These are phyloP conservation scores for Diorhabda elongata DNA, from an alignment of 1,140 invertebrate genomes.

Conservation along the genomic window DNA sequence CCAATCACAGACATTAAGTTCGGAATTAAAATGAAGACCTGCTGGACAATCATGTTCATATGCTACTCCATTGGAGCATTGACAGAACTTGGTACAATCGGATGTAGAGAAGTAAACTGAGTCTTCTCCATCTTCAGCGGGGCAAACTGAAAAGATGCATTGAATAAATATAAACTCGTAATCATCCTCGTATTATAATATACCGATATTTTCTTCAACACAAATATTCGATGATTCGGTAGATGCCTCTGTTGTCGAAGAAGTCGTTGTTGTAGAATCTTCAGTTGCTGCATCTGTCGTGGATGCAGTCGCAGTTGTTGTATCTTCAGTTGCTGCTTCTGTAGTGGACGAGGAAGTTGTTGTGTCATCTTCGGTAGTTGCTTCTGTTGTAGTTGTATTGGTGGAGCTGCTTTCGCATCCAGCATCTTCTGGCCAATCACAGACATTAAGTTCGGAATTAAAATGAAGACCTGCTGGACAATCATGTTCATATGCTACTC, in stretches of 20 bases:
- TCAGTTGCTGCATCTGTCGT: not conserved
- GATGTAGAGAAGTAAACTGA: too few relatives aligned
- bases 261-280: not conserved
- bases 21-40: too few relatives aligned
- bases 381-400: not conserved
- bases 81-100: too few relatives aligned
- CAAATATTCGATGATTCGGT: too few relatives aligned
- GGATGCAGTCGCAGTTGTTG: not conserved
- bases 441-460: conserved; percentile 41
- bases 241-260: not conserved
- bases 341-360: not conserved
- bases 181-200: too few relatives aligned
- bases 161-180: too few relatives aligned
- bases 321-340: not conserved
- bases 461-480: conserved; percentile 45
- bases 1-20: too few relatives aligned
- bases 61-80: too few relatives aligned
- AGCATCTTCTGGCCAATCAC: conserved; percentile 42
- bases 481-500: conserved; percentile 43
- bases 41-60: too few relatives aligned
- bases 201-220: too few relatives aligned
- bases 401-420: conserved; percentile 30
- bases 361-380: not conserved
- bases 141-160: too few relatives aligned
- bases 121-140: too few relatives aligned